These are phyloP conservation scores for Dryocosmus kuriphilus DNA, from an alignment of 2,888 invertebrate genomes.

Conservation along the genomic window DNA sequence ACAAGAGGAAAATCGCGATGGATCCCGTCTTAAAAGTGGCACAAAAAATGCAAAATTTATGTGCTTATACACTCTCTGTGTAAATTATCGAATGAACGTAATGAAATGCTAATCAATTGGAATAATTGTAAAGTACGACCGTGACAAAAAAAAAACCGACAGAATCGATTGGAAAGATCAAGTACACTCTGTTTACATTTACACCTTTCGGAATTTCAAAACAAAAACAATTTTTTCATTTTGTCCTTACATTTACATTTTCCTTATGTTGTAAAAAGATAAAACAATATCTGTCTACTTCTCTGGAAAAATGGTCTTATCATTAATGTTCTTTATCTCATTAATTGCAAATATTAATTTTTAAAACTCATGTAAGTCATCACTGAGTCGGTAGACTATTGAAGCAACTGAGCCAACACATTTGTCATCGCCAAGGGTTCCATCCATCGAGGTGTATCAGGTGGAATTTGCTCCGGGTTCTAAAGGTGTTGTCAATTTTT, in stretches of 20 bases:
- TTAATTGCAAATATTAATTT: constrained; percentile 26
- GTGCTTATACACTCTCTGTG: constrained; percentile 12
- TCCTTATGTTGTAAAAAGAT: neutral
- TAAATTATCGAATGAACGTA: constrained; percentile 36
- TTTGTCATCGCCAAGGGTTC: constrained; percentile 21
- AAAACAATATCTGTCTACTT: neutral
- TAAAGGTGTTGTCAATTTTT: constrained; percentile 32
- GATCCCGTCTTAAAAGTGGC: constrained; percentile 23
- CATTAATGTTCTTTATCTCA: constrained; percentile 18
- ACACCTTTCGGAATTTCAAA: constrained; percentile 9
- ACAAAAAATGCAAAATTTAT: constrained; percentile 38
- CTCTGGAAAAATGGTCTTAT: constrained; percentile 20
- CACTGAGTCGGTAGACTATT: constrained; percentile 2
- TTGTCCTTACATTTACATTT: no score
- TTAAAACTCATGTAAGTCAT: neutral
- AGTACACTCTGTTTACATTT: constrained; percentile 9
- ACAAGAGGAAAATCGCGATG: neutral
- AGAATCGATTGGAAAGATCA: constrained; percentile 16
- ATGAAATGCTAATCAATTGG: constrained; percentile 48
- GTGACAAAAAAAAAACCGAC: neutral
- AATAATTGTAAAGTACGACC: constrained; percentile 14
- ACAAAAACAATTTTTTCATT: constrained; percentile 1
- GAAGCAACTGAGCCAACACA: constrained; percentile 30
- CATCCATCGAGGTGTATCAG: neutral
- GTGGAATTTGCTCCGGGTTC: neutral